These are phyloP conservation scores for Rhaphigaster nebulosa DNA, from an alignment of 2,888 invertebrate genomes.

Conservation along the genomic window DNA sequence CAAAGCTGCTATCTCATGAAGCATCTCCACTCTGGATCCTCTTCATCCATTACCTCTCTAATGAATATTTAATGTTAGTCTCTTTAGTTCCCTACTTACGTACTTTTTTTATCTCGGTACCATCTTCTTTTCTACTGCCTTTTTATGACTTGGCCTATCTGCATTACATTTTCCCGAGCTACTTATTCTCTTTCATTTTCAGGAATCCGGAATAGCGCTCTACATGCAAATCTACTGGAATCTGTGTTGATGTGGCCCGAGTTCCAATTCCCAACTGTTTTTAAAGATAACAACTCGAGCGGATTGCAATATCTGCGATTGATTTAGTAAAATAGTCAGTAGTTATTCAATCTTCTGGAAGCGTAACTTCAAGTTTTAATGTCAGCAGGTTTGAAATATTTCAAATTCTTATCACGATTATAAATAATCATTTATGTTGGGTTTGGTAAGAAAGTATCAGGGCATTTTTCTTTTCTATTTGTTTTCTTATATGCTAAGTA, in stretches of 20 bases:
- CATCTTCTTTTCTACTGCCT: slow-evolving; percentile 6
- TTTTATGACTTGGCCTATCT: slow-evolving; percentile 22
- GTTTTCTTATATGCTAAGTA: no score
- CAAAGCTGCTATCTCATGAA: not conserved
- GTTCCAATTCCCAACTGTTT: not conserved
- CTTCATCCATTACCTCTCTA: slow-evolving; percentile 54
- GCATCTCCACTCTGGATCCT: slow-evolving; percentile 35
- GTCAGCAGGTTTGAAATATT: not conserved
- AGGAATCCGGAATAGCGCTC: not conserved
- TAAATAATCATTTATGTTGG: not conserved
- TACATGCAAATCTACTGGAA: not conserved
- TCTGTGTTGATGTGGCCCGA: not conserved
- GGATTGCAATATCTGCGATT: not conserved
- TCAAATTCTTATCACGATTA: not conserved
- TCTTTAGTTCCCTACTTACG: slow-evolving; percentile 5
- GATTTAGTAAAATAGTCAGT: not conserved
- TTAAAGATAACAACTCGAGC: not conserved
- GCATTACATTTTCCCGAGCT: slow-evolving; percentile 11
- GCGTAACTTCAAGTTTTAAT: not conserved
- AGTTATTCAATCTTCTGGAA: not conserved
- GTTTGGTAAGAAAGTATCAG: no score
- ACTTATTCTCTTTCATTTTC: slow-evolving; percentile 18
- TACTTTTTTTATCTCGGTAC: slow-evolving; percentile 24
- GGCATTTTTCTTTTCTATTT: no score
- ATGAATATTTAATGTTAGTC: slow-evolving; percentile 55